These are phyloP conservation scores for Oscheius sp. DNA, from an alignment of 1,140 invertebrate species.

Conservation along the genomic window DNA sequence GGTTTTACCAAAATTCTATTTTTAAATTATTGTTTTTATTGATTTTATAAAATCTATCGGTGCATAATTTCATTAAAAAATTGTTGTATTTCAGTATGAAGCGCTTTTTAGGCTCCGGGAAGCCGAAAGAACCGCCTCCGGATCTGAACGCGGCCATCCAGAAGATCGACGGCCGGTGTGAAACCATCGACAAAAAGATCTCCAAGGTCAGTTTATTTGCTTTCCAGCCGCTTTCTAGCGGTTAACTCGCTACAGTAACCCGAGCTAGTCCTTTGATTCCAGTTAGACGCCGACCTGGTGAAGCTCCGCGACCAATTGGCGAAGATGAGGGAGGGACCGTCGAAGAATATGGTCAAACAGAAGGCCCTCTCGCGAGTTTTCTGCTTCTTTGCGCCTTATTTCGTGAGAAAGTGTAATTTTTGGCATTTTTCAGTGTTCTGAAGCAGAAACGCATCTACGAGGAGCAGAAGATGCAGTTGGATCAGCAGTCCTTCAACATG, in stretches of 20 bases:
- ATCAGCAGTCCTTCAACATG: slow-evolving; percentile 94
- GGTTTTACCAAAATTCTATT: too few relatives aligned
- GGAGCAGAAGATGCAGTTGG: slow-evolving; percentile 83
- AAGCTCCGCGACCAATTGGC: slow-evolving; percentile 98
- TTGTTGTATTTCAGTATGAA: slow-evolving; percentile 78
- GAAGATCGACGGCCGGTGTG: slow-evolving; percentile 88
- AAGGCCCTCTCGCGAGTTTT: slow-evolving; percentile 52
- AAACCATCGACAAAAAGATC: slow-evolving; percentile 92
- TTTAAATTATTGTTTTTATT: too few relatives aligned
- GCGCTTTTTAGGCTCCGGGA: slow-evolving; percentile 83
- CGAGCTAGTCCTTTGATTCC: slow-evolving; percentile 56
- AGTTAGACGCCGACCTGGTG: slow-evolving; percentile 83
- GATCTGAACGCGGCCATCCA: slow-evolving; percentile 88
- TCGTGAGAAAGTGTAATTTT: neutral
- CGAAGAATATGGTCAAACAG: slow-evolving; percentile 64
- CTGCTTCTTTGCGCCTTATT: neutral
- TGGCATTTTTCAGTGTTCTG: slow-evolving; percentile 70
- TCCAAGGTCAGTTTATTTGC: neutral
- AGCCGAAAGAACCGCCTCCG: slow-evolving; percentile 85
- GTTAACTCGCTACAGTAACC: slow-evolving; percentile 36
- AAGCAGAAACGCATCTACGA: slow-evolving; percentile 98
- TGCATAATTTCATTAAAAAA: too few relatives aligned
- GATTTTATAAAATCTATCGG: too few relatives aligned
- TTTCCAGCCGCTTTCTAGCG: neutral
- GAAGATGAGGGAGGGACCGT: slow-evolving; percentile 96